A percentile compares a stretch with the other conserved stretches of the same genome.
Conservation (phyloP, 2,113 vertebrate species). For the Petrocephalus zakoni region DNA sequence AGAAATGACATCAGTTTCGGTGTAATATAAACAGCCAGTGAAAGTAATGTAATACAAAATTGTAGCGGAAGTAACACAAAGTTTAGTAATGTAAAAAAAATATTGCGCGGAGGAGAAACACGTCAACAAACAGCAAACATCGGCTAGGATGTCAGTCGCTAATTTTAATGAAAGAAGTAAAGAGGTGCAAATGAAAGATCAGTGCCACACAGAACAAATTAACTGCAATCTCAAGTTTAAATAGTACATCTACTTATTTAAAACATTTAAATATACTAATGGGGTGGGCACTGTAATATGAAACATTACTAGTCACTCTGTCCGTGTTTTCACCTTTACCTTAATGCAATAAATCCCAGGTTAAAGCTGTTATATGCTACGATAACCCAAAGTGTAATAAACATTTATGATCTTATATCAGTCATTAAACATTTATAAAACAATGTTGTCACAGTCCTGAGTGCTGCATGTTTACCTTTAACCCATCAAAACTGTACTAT, state of each 20-base stretch:
- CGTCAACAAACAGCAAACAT: not conserved
- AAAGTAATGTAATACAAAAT: not conserved
- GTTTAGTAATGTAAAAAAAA: not conserved
- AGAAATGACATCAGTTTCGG: not conserved
- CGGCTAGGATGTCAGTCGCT: not conserved
- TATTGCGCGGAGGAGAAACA: not conserved
- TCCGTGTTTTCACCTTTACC: not conserved
- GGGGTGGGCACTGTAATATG: not conserved
- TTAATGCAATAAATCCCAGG: not conserved
- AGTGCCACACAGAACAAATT: not conserved
- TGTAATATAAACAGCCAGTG: not conserved
- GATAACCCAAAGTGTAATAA: not conserved
- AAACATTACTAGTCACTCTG: not conserved
- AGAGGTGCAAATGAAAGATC: not conserved
- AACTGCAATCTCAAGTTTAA: not conserved
- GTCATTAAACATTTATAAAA: not conserved
- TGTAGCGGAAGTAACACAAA: no score
- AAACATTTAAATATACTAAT: not conserved
- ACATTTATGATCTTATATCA: not conserved
- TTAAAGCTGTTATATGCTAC: not conserved
- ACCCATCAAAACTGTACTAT: conserved; percentile 71
- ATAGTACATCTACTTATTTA: not conserved
- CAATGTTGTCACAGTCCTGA: not conserved
- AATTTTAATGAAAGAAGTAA: not conserved
- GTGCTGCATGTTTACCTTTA: not conserved